Evolutionary conservation across 2,888 invertebrate species (phyloP), one percentile per base, ranked within the genome.

Genomic region (Caenorhabditis imperialis): DNA sequence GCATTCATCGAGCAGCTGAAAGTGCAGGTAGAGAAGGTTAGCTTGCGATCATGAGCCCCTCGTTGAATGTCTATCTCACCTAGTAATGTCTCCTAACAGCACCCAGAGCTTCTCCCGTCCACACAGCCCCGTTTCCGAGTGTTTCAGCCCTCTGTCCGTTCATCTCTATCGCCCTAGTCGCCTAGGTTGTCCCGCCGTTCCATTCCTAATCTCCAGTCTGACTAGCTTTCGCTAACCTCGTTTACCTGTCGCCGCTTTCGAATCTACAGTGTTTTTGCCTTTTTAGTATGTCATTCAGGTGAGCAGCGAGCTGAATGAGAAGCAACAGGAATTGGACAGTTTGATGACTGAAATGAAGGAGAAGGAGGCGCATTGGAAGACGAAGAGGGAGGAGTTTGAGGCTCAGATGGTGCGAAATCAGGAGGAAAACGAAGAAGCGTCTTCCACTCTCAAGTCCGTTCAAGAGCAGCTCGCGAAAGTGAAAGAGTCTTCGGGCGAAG

Each of bases 391-490:
- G 22, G 81, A 82, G 30, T 77, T 71, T 33, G 81, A 79, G 38
- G 67, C 73, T 18, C 78, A 81, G 35, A 54, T 78, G 18, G 61
- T 75, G 3, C 55, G 80, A 40, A 83, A 81, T 51, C 78, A 78
- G 60, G 80, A 77, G 47, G 72, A 76, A 16, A 79, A 81, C 47
- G 79, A 80, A 10, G 80, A 75, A 42, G 53, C 65, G 18, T 27
- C 63, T 1, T 18, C 38, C 2, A 55, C 37, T 38, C 22, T 76
- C 23, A 74, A 73, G 25, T 40, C 18, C 20, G 27, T 55, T 10
- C 69, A 76, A 25, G 75, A 72, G 12, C 61, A 74, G 16, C 14
- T 76, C 23, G 33, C 53, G 12, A 78, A 73, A 18, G 74, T 74
- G 14, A 62, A 63, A 14, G 73, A 75, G 27, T 16, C 45, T 0